Conservation (phyloP, 2,888 invertebrate species). For the Neelides folsomi region DNA sequence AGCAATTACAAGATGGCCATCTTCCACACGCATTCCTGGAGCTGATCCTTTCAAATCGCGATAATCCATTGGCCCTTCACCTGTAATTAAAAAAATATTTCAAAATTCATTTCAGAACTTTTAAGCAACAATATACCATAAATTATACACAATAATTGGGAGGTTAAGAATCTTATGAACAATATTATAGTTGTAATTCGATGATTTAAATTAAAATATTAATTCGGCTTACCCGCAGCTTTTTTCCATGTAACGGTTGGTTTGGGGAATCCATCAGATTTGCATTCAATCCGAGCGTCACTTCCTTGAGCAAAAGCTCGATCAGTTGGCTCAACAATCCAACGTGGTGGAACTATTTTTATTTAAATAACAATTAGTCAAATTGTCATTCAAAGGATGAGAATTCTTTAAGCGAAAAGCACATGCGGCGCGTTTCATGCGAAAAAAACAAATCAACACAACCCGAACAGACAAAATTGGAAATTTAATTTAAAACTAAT, state of each 20-base stretch:
- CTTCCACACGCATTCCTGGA: slow-evolving; percentile 81
- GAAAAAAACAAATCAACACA: too few relatives aligned
- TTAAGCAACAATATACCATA: neutral
- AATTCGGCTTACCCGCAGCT: slow-evolving; percentile 63
- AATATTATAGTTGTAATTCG: too few relatives aligned
- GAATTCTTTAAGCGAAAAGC: slow-evolving; percentile 20
- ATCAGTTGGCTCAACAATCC: slow-evolving; percentile 88
- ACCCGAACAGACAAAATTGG: neutral
- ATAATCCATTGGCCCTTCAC: slow-evolving; percentile 82
- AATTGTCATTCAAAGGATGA: slow-evolving; percentile 5
- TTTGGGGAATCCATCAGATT: slow-evolving; percentile 90
- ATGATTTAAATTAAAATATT: neutral
- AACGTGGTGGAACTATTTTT: slow-evolving; percentile 72
- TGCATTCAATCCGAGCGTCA: slow-evolving; percentile 86
- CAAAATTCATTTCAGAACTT: slow-evolving; percentile 3
- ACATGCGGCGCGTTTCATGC: slow-evolving; percentile 18
- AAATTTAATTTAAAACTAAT: too few relatives aligned
- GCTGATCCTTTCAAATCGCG: slow-evolving; percentile 81
- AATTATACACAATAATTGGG: too few relatives aligned
- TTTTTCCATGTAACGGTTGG: slow-evolving; percentile 89
- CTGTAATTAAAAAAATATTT: slow-evolving; percentile 40
- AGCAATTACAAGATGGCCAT: slow-evolving; percentile 77
- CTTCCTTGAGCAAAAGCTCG: slow-evolving; percentile 90
- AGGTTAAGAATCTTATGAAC: too few relatives aligned
- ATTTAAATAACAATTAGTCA: slow-evolving; percentile 19